A percentile compares a stretch with the other conserved stretches of the same genome.
Evolutionary conservation across 2,113 vertebrate genomes (phyloP).

Genomic region (Elaphurus davidianus): DNA sequence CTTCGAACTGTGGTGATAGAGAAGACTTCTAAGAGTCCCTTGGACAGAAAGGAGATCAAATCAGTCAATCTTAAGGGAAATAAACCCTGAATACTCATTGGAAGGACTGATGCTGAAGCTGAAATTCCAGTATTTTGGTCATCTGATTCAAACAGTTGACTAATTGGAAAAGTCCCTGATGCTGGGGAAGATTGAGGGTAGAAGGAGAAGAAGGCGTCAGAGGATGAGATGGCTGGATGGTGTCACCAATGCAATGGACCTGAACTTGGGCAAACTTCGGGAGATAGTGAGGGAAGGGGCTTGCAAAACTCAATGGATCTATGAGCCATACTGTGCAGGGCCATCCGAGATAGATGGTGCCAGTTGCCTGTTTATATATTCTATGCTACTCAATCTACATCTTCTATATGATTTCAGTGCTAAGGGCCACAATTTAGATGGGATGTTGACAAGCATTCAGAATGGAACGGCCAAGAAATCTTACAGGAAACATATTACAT

Average conservation of each 20-base stretch:
- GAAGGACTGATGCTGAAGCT: not conserved
- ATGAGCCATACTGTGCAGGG: no score
- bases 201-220: not conserved
- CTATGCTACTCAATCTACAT: not conserved
- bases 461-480: not conserved
- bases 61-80: not conserved
- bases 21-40: not conserved
- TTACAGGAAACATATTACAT: not conserved
- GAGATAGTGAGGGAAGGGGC: not conserved
- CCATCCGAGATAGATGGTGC: no score
- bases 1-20: not conserved
- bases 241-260: not conserved
- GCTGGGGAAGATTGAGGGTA: not conserved
- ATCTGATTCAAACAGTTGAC: not conserved
- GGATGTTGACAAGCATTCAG: not conserved
- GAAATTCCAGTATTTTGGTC: not conserved
- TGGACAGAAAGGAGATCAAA: not conserved
- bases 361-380: not conserved
- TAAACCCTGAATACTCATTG: not conserved
- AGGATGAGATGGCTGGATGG: not conserved
- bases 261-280: not conserved
- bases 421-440: not conserved
- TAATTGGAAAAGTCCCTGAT: not conserved
- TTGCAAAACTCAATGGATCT: no score
- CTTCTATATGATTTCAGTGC: not conserved